Evolutionary conservation across 1,140 invertebrate species (phyloP), one percentile per base, ranked within the genome.

Genomic region (Diachasmimorpha longicaudata): DNA sequence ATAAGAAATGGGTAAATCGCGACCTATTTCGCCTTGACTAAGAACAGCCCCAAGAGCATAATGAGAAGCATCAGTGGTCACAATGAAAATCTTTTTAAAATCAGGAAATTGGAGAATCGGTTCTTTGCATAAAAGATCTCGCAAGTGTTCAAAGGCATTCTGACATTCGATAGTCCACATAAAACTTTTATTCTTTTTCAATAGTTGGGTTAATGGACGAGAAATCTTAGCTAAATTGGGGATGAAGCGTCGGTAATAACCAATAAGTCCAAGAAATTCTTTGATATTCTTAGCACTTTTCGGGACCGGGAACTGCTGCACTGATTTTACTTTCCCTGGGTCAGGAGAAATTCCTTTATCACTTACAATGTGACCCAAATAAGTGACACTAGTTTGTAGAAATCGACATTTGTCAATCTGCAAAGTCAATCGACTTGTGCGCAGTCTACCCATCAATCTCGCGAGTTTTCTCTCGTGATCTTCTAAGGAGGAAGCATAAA

Each of bases 241-340:
- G 46, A 85, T 81, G 71, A 83, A 84, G 70, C 82, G 84, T 6
- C 83, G 75, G 72, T 87, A 87, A 78, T 86, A 87, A 10, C 80
- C 78, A 4, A 78, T 76, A 23, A 85, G 63, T 6, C 86, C 84
- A 8, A 87, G 21, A 77, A 85, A 88, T 70, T 82, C 81, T n/a
- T 85, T 81, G 0, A 88, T 39, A 37, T 84, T 71, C 37, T 85
- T 84, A 46, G 5, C 2, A 9, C 74, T 70, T 19, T 77, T 23
- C 8, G 81, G 77, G 19, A 77, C 31, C 0, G 82, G 86, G 78
- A 79, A 86, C 52, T 83, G 77, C 2, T 72, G 70, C 0, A 89
- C 82, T 0, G 83, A 83, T 39, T 81, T 72, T 4, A 81, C 76
- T 16, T 87, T 85, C 0, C 68, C 77, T 11, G 70, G 63, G 13